A percentile compares a stretch with the other conserved stretches of the same genome.
Conservation (phyloP, 2,888 invertebrate genomes). For the Aelia acuminata region DNA sequence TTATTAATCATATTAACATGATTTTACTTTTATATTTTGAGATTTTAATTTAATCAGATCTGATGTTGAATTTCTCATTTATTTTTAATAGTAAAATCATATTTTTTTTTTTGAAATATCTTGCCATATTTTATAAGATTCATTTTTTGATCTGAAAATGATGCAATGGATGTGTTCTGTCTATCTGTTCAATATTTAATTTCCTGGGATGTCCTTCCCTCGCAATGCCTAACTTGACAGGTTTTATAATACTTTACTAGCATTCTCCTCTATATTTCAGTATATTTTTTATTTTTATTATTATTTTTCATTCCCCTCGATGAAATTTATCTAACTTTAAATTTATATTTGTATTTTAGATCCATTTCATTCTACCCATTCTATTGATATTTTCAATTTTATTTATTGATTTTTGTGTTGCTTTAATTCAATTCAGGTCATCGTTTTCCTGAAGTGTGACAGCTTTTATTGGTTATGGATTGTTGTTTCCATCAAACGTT, state of each 20-base stretch:
- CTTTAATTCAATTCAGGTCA: neutral
- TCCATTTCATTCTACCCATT: neutral
- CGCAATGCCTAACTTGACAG: neutral
- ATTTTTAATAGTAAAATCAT: too few species aligned
- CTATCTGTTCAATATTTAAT: constrained; percentile 22
- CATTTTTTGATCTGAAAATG: too few species aligned
- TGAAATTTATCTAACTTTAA: neutral
- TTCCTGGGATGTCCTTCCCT: neutral
- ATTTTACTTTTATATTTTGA: too few species aligned
- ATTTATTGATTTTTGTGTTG: neutral
- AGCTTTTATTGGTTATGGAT: neutral
- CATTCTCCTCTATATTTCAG: neutral
- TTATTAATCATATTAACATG: too few species aligned
- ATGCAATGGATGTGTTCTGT: neutral
- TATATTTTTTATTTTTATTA: neutral
- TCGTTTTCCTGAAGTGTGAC: neutral
- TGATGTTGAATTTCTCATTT: too few species aligned
- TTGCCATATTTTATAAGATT: too few species aligned
- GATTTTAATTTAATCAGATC: too few species aligned
- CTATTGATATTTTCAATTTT: neutral
- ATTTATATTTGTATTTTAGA: neutral
- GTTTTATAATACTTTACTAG: neutral
- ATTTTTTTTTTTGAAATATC: too few species aligned
- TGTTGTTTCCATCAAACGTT: neutral
- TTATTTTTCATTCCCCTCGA: neutral